Evolutionary conservation across 1,140 invertebrate genomes (phyloP).

Genomic region (Bilobella aurantiaca): DNA sequence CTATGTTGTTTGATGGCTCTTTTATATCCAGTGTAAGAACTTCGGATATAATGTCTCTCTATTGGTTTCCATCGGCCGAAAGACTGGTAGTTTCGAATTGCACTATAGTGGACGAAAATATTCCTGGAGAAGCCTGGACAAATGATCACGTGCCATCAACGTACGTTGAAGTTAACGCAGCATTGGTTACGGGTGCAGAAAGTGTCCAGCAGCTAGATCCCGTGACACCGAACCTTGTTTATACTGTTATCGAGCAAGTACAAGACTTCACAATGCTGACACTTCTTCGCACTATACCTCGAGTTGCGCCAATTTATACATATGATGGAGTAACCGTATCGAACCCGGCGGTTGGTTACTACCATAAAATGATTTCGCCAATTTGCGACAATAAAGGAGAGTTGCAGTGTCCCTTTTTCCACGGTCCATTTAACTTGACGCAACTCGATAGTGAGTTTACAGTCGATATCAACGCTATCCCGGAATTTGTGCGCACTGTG

Average conservation of each 20-base stretch:
- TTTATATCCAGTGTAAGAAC: not conserved
- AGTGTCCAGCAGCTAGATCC: not conserved
- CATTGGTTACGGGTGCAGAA: not conserved
- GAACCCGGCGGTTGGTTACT: slow-evolving; percentile 17
- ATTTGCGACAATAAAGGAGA: not conserved
- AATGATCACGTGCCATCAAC: slow-evolving; percentile 5
- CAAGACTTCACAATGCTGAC: not conserved
- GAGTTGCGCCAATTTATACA: slow-evolving; percentile 10
- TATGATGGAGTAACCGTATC: not conserved
- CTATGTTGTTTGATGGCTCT: slow-evolving; percentile 1
- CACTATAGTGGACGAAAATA: not conserved
- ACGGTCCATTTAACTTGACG: not conserved
- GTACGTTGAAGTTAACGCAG: not conserved
- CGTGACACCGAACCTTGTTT: not conserved
- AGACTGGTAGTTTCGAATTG: not conserved
- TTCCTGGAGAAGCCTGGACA: slow-evolving; percentile 1
- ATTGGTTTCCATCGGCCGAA: not conserved
- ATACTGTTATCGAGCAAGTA: not conserved
- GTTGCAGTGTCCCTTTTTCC: slow-evolving; percentile 16
- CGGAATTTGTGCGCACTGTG: slow-evolving; percentile 2
- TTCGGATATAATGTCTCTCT: not conserved
- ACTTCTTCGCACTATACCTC: no score
- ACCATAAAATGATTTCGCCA: slow-evolving; percentile 2
- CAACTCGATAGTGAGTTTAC: no score
- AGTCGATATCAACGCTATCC: slow-evolving; percentile 6